Base-by-base conservation (phyloP, 2,888 invertebrate genomes). In the Xestia xanthographa region DNA sequence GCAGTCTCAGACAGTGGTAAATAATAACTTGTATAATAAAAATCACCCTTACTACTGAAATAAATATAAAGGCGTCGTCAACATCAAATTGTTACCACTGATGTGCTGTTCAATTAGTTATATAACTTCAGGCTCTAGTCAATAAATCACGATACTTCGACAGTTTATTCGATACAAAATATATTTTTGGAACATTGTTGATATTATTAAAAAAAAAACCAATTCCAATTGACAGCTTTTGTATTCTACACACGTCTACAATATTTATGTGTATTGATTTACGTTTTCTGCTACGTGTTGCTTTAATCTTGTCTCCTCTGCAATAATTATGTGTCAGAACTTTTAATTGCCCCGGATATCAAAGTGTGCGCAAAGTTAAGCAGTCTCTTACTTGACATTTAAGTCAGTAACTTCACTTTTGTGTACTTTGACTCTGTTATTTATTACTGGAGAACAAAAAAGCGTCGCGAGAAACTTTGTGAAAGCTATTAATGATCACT, bases 401-500 rank as follows among this genome's bases (percentile, higher is more conserved):
- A 79, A 74, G 66, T 82, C 38, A 72, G 76, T 69, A 62, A 63
- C 62, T 80, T 60, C n/a, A 67, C 48, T 62, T 72, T 72, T 38
- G 17, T 58, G 26, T 50, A 72, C n/a, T 72, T 75, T 58, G 70
- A 63, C 53, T 60, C 14, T 56, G 17, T 71, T 53, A 60, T 62
- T 60, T 69, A 62, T 66, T 53, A 66, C 53, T 48, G 29, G 12
- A 71, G 3, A 80, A 63, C 38, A 67, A 71, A 75, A 70, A 73
- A 58, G 20, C 17, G 14, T 65, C 5, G 22, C 45, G 26, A 69
- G 29, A n/a, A 77, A 77, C 66, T 79, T 75, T 1, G 17, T 41
- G 45, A 73, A 80, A 80, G 75, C 66, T 72, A 82, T 82, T 75
- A 79, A 83, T 85, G 68, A 56, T 63, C 68, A 93, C 97, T 97